Evolutionary conservation across 2,797 vertebrate genomes (phyloP), one percentile per base, ranked within the genome.

Genomic region (Emys orbicularis): DNA sequence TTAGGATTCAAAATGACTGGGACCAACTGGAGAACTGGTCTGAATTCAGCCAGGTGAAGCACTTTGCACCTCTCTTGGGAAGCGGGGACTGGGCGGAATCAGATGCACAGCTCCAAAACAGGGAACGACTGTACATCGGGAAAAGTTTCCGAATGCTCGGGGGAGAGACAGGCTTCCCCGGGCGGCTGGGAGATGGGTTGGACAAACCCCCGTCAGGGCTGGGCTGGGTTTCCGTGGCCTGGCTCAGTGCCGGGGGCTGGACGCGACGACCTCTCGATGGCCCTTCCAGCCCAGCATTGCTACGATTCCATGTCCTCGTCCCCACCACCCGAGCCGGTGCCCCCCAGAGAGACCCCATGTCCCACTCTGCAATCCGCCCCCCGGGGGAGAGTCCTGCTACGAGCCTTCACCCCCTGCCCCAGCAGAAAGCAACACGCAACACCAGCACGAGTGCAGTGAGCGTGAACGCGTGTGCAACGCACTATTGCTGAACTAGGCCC

Each of bases 71-170:
- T 57, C 4, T 11, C 25, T 12, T 31, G 25, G 27, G 57, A 29
- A 13, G 27, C 27, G 11, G 56, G 11, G 5, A 29, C 9, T 13
- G 57, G 57, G 57, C 2, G 12, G 27, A 31, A 59, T 31, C 27
- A 59, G 12, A 5, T 5, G 27, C 25, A 2, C 57, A 31, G 57
- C 57, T 59, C 29, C 27, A 59, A 59, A 59, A 31, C 31, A 31
- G 8, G 77, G 1, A 50, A 4, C 6, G 25, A 31, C 1, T 2
- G 54, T 11, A 47, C 23, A 12, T 29, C 1, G 2, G 11, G 37
- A 59, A 50, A 13, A 10, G 8, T 2, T 21, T 11, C 2, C 34
- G 2, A 74, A 74, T 68, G 7, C n/a, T 25, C 25, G 19, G 44
- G 72, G 31, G 6, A 52, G 52, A 50, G 49, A 76, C 15, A 16